Evolutionary conservation across 2,888 invertebrate species (phyloP).

Genomic region (Subacronicta megacephala): DNA sequence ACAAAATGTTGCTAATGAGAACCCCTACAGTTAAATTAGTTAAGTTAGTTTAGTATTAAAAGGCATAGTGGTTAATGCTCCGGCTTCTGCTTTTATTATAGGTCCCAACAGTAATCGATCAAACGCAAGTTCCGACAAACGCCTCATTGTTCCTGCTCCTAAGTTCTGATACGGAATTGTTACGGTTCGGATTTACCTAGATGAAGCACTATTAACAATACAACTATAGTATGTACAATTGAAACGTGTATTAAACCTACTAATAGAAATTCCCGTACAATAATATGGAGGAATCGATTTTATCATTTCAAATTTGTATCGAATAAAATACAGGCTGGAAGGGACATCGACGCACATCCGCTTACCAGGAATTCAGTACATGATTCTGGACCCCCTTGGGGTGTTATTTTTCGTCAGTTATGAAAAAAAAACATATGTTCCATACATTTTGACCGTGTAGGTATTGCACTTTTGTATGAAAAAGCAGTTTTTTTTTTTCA

Average conservation of each 20-base stretch:
- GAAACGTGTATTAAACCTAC: constrained; percentile 16
- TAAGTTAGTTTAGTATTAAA: too few relatives aligned
- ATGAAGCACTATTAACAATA: constrained; percentile 71
- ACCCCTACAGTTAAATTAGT: too few relatives aligned
- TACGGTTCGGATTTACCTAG: constrained; percentile 63
- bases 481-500: too few relatives aligned
- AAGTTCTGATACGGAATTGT: constrained; percentile 63
- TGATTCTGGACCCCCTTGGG: too few relatives aligned
- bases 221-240: constrained; percentile 56
- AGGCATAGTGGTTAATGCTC: constrained; percentile 61
- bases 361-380: too few relatives aligned
- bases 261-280: constrained; percentile 12
- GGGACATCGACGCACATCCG: too few relatives aligned
- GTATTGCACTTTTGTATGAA: too few relatives aligned
- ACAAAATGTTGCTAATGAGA: too few relatives aligned
- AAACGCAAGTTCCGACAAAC: constrained; percentile 62
- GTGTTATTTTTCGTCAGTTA: too few relatives aligned
- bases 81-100: constrained; percentile 64
- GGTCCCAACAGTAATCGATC: constrained; percentile 68
- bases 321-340: too few relatives aligned
- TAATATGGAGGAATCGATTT: constrained; percentile 20
- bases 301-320: constrained; percentile 5
- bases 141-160: constrained; percentile 64
- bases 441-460: too few relatives aligned
- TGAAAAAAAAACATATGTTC: too few relatives aligned